Evolutionary conservation across 2,797 vertebrate species (phyloP).

Genomic region (Caiman crocodilus): DNA sequence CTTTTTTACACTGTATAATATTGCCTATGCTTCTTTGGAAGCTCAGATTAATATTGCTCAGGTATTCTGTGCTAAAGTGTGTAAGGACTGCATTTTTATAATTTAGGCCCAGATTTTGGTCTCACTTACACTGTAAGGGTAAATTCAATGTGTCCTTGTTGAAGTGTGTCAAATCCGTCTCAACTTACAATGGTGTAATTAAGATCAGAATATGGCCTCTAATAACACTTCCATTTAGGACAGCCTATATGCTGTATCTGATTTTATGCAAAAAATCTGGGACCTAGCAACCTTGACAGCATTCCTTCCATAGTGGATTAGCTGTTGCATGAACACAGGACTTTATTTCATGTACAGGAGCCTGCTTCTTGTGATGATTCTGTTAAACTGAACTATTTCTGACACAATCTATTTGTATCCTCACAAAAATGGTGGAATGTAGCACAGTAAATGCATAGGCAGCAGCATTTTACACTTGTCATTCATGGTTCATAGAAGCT

Average conservation of each 20-base stretch:
- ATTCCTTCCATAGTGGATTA: not conserved
- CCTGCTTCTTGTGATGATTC: not conserved
- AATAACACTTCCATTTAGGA: constrained; percentile 24
- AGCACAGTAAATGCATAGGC: accelerated
- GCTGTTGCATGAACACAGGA: not conserved
- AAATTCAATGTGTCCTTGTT: constrained; percentile 29
- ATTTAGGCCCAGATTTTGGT: not conserved
- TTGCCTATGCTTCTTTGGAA: accelerated
- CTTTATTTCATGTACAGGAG: not conserved
- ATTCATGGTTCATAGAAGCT: accelerated
- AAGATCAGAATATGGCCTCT: constrained; percentile 28
- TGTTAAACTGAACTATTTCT: not conserved
- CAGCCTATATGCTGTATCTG: not conserved
- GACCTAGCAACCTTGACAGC: not conserved
- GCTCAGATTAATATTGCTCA: not conserved
- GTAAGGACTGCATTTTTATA: constrained; percentile 1
- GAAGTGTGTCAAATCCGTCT: constrained; percentile 14
- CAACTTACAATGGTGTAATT: not conserved
- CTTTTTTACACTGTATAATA: constrained; percentile 7
- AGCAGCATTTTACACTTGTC: not conserved
- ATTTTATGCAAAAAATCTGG: not conserved
- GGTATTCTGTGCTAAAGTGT: not conserved
- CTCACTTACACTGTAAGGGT: not conserved
- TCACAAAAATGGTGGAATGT: accelerated
- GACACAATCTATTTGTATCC: not conserved